phyloP scores from a whole-genome alignment of 2,113 vertebrate species.

The Anolis carolinensis region DNA sequence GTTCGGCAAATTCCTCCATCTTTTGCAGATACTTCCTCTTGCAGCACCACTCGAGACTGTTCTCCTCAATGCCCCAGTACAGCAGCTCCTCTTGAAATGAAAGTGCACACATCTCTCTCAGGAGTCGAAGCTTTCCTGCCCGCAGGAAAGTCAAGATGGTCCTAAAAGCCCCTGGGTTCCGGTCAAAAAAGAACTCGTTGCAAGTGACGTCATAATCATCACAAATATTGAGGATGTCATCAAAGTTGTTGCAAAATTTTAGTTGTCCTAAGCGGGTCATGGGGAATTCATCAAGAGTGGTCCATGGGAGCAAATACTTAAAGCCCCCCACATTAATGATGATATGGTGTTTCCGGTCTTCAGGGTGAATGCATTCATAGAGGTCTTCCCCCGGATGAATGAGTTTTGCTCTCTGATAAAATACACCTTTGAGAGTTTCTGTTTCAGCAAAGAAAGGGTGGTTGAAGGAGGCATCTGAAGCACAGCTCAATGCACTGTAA shows the following conservation, averaged over 20 bases:
- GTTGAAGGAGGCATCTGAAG: constrained; percentile 88
- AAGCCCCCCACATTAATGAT: constrained; percentile 97
- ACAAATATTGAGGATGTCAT: constrained; percentile 94
- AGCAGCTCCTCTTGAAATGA: constrained; percentile 97
- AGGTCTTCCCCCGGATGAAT: constrained; percentile 72
- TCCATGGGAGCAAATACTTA: constrained; percentile 95
- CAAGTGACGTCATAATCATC: constrained; percentile 93
- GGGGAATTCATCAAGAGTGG: constrained; percentile 94
- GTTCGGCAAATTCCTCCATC: constrained; percentile 90
- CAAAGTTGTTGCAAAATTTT: constrained; percentile 92
- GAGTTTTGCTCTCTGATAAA: constrained; percentile 89
- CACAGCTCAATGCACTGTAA: constrained; percentile 94
- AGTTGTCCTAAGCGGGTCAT: constrained; percentile 91
- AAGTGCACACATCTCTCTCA: constrained; percentile 92
- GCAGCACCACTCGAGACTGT: constrained; percentile 94
- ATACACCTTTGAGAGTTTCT: constrained; percentile 87
- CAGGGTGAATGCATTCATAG: constrained; percentile 65
- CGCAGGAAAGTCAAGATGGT: constrained; percentile 94
- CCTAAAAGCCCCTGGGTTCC: constrained; percentile 92
- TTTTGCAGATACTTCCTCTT: constrained; percentile 91
- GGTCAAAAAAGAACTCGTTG: constrained; percentile 98
- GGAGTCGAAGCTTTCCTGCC: constrained; percentile 90
- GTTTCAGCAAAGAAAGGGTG: constrained; percentile 82
- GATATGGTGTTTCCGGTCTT: constrained; percentile 84
- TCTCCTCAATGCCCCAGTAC: constrained; percentile 96